phyloP scores from a whole-genome alignment of 2,797 vertebrate species.

The Anisognathus igniventris region DNA sequence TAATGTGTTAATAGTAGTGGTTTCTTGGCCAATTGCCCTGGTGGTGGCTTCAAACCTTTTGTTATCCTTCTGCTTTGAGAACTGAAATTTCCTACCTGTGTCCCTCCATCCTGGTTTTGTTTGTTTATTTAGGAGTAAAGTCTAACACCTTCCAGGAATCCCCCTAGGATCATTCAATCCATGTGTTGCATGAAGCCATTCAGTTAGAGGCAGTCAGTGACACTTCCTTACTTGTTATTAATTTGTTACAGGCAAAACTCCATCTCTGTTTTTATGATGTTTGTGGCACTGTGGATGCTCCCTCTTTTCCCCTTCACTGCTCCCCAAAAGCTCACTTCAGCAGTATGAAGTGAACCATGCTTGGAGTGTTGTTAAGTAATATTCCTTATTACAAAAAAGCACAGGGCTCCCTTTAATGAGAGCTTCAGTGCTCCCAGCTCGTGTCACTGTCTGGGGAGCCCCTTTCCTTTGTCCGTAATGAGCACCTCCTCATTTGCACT shows the following conservation, averaged over 20 bases:
- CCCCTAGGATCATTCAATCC: slow-evolving; percentile 25
- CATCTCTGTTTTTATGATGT: slow-evolving; percentile 29
- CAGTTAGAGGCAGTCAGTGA: slow-evolving; percentile 14
- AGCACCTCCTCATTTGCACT: slow-evolving; percentile 75
- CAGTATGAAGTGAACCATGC: slow-evolving; percentile 32
- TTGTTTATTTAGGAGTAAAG: slow-evolving; percentile 46
- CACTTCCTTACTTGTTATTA: slow-evolving; percentile 34
- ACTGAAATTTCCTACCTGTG: background rate
- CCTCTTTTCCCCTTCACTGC: background rate
- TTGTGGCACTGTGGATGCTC: slow-evolving; percentile 25
- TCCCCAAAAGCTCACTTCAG: slow-evolving; percentile 55
- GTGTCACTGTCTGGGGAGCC: slow-evolving; percentile 56
- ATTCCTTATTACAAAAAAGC: slow-evolving; percentile 49
- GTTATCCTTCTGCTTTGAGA: background rate
- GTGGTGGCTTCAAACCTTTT: background rate
- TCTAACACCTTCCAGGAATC: background rate
- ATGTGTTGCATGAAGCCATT: slow-evolving; percentile 15
- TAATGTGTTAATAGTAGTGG: accelerated
- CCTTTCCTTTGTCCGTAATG: slow-evolving; percentile 68
- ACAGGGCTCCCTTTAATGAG: slow-evolving; percentile 66
- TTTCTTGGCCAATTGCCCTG: background rate
- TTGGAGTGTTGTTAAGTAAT: slow-evolving; percentile 50
- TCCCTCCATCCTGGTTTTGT: slow-evolving; percentile 12
- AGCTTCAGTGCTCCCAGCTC: slow-evolving; percentile 31
- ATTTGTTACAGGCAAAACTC: slow-evolving; percentile 52